Percentiles rank a stretch among this genome's conserved stretches.
Evolutionary conservation across 2,888 invertebrate species (phyloP).

Genomic region (Thelaira solivaga): DNA sequence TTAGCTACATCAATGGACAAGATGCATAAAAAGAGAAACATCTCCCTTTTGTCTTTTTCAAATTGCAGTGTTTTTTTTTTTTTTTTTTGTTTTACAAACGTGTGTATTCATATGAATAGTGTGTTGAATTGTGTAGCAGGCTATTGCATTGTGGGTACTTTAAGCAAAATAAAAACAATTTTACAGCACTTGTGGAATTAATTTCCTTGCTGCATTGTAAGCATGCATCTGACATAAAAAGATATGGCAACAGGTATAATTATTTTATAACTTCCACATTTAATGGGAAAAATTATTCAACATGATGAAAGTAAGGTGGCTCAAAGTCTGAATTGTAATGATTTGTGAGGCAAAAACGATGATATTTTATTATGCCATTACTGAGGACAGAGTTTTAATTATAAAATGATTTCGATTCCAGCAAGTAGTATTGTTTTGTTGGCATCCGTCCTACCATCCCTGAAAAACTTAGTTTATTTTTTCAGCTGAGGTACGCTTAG

Average conservation of each 20-base stretch:
- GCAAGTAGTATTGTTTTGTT: too few relatives aligned
- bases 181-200: conserved; percentile 48
- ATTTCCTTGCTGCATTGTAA: conserved; percentile 24
- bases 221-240: not conserved
- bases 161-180: conserved; percentile 37
- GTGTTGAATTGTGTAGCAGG: not conserved
- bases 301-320: not conserved
- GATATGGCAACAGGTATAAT: conserved; percentile 53
- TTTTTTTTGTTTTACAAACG: too few relatives aligned
- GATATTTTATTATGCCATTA: too few relatives aligned
- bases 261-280: conserved; percentile 46
- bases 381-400: too few relatives aligned
- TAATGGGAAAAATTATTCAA: conserved; percentile 9
- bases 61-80: too few relatives aligned
- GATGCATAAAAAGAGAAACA: conserved; percentile 17
- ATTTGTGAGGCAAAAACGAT: too few relatives aligned
- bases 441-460: too few relatives aligned
- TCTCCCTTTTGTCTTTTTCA: not conserved
- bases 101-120: not conserved
- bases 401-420: too few relatives aligned
- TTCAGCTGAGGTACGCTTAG: too few relatives aligned
- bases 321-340: not conserved
- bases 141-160: not conserved
- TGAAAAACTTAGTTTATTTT: too few relatives aligned
- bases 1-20: conserved; percentile 6